A percentile compares a stretch with the other conserved stretches of the same genome.
Evolutionary conservation across 92 coral and sea anemone species (phyloP).

Genomic region (Porites rus): DNA sequence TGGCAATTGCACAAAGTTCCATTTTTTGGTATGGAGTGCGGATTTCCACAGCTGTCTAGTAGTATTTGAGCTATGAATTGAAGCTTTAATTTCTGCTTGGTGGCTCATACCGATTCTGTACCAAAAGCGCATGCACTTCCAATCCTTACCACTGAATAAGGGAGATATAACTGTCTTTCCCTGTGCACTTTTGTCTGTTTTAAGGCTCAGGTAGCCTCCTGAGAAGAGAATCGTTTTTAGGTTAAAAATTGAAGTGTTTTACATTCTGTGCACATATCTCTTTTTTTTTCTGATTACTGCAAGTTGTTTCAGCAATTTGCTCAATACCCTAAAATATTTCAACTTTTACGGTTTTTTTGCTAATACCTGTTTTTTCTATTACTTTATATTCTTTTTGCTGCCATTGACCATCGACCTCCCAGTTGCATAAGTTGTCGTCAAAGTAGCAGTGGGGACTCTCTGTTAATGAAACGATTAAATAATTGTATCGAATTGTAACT

Average conservation of each 20-base stretch:
- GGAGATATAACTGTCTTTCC: conserved; percentile 13
- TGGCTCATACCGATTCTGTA: conserved; percentile 18
- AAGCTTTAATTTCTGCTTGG: conserved; percentile 11
- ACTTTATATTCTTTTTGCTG: not conserved
- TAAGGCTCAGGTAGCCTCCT: conserved; percentile 28
- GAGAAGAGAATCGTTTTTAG: not conserved
- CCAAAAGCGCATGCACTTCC: conserved; percentile 53
- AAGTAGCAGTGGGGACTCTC: conserved; percentile 45
- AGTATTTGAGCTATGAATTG: not conserved
- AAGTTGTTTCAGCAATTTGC: too few species aligned
- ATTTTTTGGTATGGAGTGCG: not conserved
- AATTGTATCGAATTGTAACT: too few species aligned
- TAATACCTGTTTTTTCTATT: conserved; percentile 6
- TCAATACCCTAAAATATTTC: too few species aligned
- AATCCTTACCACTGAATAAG: conserved; percentile 4
- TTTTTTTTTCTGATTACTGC: too few species aligned
- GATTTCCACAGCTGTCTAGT: conserved; percentile 20
- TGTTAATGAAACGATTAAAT: not conserved
- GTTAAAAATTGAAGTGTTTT: not conserved
- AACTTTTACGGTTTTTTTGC: too few species aligned
- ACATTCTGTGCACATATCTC: too few species aligned
- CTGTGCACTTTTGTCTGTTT: not conserved
- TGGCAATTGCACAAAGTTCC: conserved; percentile 42
- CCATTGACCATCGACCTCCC: conserved; percentile 6
- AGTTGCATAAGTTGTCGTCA: conserved; percentile 27